Base-by-base conservation (phyloP, 2,797 vertebrate species). In the Fratercula arctica region DNA sequence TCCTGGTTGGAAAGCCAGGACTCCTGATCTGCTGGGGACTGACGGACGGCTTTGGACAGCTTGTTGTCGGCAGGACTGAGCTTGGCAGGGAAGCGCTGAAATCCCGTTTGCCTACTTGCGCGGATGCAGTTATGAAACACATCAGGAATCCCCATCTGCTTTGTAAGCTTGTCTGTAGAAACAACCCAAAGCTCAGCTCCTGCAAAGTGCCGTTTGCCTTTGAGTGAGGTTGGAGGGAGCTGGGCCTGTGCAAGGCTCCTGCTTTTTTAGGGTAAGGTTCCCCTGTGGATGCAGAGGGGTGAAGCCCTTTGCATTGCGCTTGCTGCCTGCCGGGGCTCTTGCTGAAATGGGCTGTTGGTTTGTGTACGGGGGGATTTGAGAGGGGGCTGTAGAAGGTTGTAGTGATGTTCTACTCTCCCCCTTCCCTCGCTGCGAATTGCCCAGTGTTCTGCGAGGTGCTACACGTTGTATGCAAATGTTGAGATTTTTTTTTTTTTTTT, bases 71-170 rank as follows among this genome's bases (percentile, higher is more conserved):
- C 78, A 82, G 87, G 89, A 31, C 78, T 26, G 87, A 77, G 75
- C 67, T 82, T 91, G 89, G 82, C 94, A 74, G 74, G 94, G 67
- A 87, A 66, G 78, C 67, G 1, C 70, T 48, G 78, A 50, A 85
- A 91, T 92, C 82, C 82, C 2, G 9, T 94, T 95, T 96, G 87
- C 87, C 67, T 57, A 31, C 91, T 91, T 80, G 78, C 2, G 5
- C 2, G 16, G 31, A 53, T 76, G 87, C 82, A 70, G 91, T 85
- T 96, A 85, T 93, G 95, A 92, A 95, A 96, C 95, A 95, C 91
- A 80, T 83, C 69, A 80, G 83, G 91, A 91, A 80, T 91, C 91
- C 74, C 78, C 87, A 81, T 87, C 91, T 95, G 94, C 79, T 83
- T 74, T 41, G 50, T 39, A 10, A 82, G 83, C 51, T 28, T 10